Base-by-base conservation (phyloP, 2,888 invertebrate species). In the Thecocarcelia acutangulata region DNA sequence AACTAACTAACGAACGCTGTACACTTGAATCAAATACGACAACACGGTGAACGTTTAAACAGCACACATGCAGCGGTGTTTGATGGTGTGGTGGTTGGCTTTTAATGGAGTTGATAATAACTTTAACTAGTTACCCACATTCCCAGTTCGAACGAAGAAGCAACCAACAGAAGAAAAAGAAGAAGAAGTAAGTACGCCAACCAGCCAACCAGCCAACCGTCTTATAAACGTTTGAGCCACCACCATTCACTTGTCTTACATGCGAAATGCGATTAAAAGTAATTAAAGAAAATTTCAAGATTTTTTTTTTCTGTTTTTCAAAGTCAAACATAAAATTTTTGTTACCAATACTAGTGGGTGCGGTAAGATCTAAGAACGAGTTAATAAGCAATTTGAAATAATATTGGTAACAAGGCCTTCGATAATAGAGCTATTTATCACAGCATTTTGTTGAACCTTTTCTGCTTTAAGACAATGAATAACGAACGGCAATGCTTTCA, bases 241-340 rank as follows among this genome's bases (percentile, higher is more conserved):
- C 58, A 78, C 56, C 61, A 76, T 72, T 81, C 80, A 81, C 80
- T 76, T 76, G 80, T 50, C 72, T 73, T 50, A 78, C 80, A 74
- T 77, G 70, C 80, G 70, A 82, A 82, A 73, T 69, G 85, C 87
- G 86, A 84, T 86, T 86, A 86, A 85, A 80, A 85, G 84, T 84
- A 86, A 83, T 84, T 84, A 82, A 85, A 85, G 83, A 85, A 84
- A 85, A 61, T 58, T 74, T 63, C 42, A 42, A 52, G 33, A 33
- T 8, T 33, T 33, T 33, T 4, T 21, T 42, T 15, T 69, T 44
- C 81, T 15, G 28, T 70, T 78, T 85, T 83, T 84, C 75, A 83
- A 84, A 84, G 79, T 83, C 75, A 82, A 83, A 73, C 52, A 75
- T 56, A 28, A 21, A 21, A 40, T 37, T 42, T 17, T 50, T 44